A percentile compares a stretch with the other conserved stretches of the same genome.
Conservation (phyloP, 2,797 vertebrate genomes). For the Allobates femoralis region DNA sequence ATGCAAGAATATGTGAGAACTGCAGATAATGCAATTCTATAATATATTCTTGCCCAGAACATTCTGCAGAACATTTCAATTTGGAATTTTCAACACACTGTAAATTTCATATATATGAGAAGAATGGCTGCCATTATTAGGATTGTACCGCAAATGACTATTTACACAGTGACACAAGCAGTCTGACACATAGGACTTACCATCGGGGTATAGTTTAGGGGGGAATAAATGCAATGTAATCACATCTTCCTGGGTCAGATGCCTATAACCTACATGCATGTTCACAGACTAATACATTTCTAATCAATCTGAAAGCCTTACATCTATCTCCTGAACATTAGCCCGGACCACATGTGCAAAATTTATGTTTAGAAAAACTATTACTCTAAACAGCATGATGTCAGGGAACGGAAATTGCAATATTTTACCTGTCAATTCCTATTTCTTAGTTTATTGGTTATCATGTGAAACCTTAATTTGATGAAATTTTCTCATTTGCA, state of each 20-base stretch:
- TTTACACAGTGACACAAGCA: not conserved
- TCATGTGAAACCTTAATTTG: slow-evolving; percentile 46
- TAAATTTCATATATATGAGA: not conserved
- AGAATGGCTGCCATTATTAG: not conserved
- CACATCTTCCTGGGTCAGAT: not conserved
- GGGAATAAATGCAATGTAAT: not conserved
- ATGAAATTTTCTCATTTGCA: slow-evolving; percentile 44
- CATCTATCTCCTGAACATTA: slow-evolving; percentile 6
- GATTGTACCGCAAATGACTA: not conserved
- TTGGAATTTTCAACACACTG: slow-evolving; percentile 1
- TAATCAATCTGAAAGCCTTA: slow-evolving; percentile 28
- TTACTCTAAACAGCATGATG: slow-evolving; percentile 41
- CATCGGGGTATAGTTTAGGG: not conserved
- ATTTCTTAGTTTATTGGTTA: slow-evolving; percentile 49
- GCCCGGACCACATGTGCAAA: not conserved
- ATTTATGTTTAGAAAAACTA: slow-evolving; percentile 40
- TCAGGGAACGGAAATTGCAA: slow-evolving; percentile 35
- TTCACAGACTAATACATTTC: slow-evolving; percentile 22
- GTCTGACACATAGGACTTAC: not conserved
- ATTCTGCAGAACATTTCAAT: slow-evolving; percentile 20
- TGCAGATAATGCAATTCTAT: not conserved
- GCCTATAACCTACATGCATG: slow-evolving; percentile 7
- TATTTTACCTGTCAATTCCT: slow-evolving; percentile 58
- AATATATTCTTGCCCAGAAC: not conserved
- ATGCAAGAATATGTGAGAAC: slow-evolving; percentile 2